Base-by-base conservation (phyloP, 2,113 vertebrate species). In the Promerops cafer region DNA sequence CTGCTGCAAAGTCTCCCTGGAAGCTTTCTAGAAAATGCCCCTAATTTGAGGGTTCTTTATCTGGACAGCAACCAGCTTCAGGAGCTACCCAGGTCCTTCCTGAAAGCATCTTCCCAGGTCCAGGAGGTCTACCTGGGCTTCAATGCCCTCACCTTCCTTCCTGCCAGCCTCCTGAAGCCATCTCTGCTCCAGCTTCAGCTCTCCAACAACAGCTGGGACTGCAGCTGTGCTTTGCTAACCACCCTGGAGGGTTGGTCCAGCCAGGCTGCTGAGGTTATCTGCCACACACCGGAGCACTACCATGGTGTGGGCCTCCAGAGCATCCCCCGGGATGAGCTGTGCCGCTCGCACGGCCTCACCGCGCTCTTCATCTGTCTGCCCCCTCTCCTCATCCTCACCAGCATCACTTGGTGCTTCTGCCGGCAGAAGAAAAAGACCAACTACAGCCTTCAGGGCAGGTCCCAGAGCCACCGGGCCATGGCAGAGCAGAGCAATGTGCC, bases 351-450 rank as follows among this genome's bases (percentile, higher is more conserved):
- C 3, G 90, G 97, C 60, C 97, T 99, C 52, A 99, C 98, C 0
- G 98, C 98, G 7, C 98, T 99, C 95, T 98, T 99, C 87, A 98
- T 99, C 83, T 98, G 98, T 28, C 95, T 99, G 26, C 98, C 99
- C 6, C 92, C 98, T 23, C 63, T 98, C 52, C 90, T 98, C 72
- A 95, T 99, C 84, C 75, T 98, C 0, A 13, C 78, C 50, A 30
- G 98, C 74, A 64, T 98, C 56, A 93, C 98, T 68, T 99, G 98
- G 94, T 99, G 98, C 97, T 98, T 98, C 96, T 99, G 98, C 68
- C 92, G 40, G 45, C 95, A 82, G 49, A 98, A 98, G 92, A 98
- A 94, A 52, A 98, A 95, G 86, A 98, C 97, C 72, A 83, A 93
- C 6, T 90, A 93, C 11, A 97, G 97, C 52, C 45, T 97, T 47